Conservation (phyloP, 2,797 vertebrate species). For the Propithecus perrieri region DNA sequence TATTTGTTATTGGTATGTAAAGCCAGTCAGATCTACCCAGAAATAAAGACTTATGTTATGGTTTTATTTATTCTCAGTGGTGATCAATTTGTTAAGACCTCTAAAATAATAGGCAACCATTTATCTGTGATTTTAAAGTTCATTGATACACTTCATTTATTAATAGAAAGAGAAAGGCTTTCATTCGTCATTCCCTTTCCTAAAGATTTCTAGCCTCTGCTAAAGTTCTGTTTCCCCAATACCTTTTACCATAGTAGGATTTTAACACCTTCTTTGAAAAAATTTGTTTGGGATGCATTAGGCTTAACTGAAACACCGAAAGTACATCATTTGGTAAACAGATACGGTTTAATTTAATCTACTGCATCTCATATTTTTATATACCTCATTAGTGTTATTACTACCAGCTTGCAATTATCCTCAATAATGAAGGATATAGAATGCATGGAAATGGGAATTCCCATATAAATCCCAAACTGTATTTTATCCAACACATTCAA, state of each 20-base stretch:
- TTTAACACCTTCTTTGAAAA: neutral
- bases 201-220: neutral
- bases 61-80: neutral
- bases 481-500: neutral
- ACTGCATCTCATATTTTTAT: neutral
- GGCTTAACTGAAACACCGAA: slow-evolving; percentile 36
- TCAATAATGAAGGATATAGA: neutral
- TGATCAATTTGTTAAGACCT: neutral
- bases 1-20: neutral
- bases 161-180: neutral
- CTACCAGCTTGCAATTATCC: neutral
- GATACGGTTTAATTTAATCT: neutral
- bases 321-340: neutral
- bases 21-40: neutral
- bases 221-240: neutral
- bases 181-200: neutral
- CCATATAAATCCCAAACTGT: neutral
- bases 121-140: neutral
- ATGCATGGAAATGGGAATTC: neutral
- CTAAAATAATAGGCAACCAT: neutral
- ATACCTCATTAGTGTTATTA: neutral
- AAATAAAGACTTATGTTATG: neutral
- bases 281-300: neutral
- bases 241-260: neutral
- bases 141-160: neutral